A percentile compares a stretch with the other conserved stretches of the same genome.
Conservation (phyloP, 2,797 vertebrate genomes). For the Myotis planiceps region DNA sequence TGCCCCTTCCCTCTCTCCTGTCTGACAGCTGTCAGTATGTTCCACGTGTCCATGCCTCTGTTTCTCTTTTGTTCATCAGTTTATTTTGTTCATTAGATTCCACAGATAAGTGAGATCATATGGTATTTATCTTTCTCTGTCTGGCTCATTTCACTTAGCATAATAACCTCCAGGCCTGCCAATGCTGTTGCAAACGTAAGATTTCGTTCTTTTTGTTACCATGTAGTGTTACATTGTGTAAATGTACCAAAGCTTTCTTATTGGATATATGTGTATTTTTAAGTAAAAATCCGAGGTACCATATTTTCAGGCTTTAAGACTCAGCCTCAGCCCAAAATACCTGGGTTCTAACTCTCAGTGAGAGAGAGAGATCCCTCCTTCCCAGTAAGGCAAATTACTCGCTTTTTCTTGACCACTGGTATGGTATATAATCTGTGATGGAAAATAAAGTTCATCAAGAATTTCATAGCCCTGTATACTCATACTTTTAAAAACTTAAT, state of each 20-base stretch:
- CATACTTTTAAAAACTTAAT: neutral
- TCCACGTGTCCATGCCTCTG: neutral
- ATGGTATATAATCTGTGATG: neutral
- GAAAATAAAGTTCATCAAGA: slow-evolving; percentile 7
- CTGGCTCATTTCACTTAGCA: neutral
- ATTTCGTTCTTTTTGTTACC: neutral
- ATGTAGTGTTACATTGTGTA: neutral
- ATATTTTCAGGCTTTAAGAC: neutral
- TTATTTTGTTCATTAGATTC: neutral
- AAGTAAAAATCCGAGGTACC: neutral
- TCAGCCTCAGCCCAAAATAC: neutral
- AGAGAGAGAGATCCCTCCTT: neutral
- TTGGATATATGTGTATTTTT: neutral
- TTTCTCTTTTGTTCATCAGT: neutral
- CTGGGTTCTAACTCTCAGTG: neutral
- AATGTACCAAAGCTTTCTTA: neutral
- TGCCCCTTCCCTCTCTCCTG: neutral
- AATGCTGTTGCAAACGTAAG: neutral
- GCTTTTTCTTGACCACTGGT: neutral
- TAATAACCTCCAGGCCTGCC: neutral
- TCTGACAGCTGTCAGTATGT: neutral
- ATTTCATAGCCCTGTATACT: neutral
- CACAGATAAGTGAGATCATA: neutral
- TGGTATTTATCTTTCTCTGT: neutral
- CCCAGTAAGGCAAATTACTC: neutral